phyloP scores from a whole-genome alignment of 64 coral and sea anemone species.

The Stylophora pistillata region DNA sequence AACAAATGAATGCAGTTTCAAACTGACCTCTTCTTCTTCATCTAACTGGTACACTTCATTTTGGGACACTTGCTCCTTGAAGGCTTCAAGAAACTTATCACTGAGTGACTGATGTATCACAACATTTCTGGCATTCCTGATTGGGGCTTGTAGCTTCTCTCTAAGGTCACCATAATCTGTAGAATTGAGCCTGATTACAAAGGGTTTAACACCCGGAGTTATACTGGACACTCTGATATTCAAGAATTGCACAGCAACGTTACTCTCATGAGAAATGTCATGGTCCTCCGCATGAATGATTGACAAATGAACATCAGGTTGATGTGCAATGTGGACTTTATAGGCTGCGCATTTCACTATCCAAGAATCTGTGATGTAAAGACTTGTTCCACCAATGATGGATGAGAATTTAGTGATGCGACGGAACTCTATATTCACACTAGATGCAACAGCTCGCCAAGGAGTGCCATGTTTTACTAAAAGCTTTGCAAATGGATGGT shows the following conservation, averaged over 20 bases:
- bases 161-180: constrained; percentile 91
- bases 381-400: constrained; percentile 97
- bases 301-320: constrained; percentile 89
- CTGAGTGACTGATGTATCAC: constrained; percentile 96
- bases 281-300: constrained; percentile 94
- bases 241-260: constrained; percentile 82
- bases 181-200: constrained; percentile 92
- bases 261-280: constrained; percentile 93
- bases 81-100: constrained; percentile 95
- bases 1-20: background rate
- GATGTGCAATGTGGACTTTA: constrained; percentile 89
- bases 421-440: constrained; percentile 93
- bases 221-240: constrained; percentile 92
- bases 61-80: constrained; percentile 88
- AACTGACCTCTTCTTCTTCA: constrained; percentile 66
- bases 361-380: constrained; percentile 98
- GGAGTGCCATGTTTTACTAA: constrained; percentile 85
- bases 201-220: constrained; percentile 76
- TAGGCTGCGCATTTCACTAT: constrained; percentile 94
- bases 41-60: constrained; percentile 78
- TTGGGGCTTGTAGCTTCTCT: constrained; percentile 94
- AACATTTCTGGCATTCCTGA: constrained; percentile 97
- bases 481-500: constrained; percentile 81
- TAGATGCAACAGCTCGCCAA: constrained; percentile 94
- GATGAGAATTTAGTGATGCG: constrained; percentile 94